Evolutionary conservation across 2,797 vertebrate genomes (phyloP), one percentile per base, ranked within the genome.

Genomic region (Leuciscus waleckii): DNA sequence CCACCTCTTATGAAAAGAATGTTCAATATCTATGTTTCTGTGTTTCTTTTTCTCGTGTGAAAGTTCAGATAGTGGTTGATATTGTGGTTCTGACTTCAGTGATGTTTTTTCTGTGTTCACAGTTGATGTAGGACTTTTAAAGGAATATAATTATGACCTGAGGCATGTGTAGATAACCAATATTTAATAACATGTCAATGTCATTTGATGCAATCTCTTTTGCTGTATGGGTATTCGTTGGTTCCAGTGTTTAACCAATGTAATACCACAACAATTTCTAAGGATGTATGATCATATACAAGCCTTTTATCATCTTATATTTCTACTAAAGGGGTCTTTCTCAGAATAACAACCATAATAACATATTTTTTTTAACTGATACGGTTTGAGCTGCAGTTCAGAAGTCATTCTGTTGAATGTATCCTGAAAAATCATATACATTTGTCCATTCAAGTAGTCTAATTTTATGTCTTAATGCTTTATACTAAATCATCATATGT

Each of bases 1-100:
- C 94, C 92, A 90, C 83, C 83, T 89, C 79, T 91, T 88, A 92
- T 90, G 90, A 92, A 91, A 92, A 91, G 90, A 91, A 91, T 92
- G 90, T 93, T 93, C 69, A 90, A 91, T 90, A 91, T 90, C 75
- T 74, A 69, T 82, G 88, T 92, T 85, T 93, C 87, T 90, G 68
- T 85, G 87, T 79, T 89, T 89, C 83, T 90, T 92, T 94, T 73
- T 90, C 90, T 92, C 75, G 69, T 91, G 86, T 92, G 88, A 67
- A 74, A 76, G 58, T 43, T 61, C 32, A 73, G 43, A 29, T 37
- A 73, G 21, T 71, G 63, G 46, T 43, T 74, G 58, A 77, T 68
- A 35, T 58, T 68, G 29, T 39, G 35, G 16, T n/a, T 81, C 71
- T 79, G 81, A 84, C 71, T 87, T 74, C 65, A 77, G 54, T 84